A percentile compares a stretch with the other conserved stretches of the same genome.
Conservation (phyloP, 2,888 invertebrate genomes). For the Noctua fimbriata region DNA sequence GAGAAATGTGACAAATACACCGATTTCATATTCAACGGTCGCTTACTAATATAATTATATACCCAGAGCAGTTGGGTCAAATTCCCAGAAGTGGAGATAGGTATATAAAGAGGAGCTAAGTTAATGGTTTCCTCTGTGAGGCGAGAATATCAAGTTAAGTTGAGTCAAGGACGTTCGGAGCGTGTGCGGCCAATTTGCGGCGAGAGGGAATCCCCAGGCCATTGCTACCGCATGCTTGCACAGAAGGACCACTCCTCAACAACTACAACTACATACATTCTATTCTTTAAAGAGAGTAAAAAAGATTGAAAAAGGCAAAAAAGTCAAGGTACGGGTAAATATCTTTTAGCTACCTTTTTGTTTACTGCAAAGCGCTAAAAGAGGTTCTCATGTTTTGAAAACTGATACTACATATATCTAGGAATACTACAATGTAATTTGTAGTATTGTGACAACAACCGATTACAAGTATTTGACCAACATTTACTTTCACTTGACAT, state of each 20-base stretch:
- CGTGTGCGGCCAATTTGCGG: conserved; percentile 60
- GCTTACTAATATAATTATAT: conserved; percentile 14
- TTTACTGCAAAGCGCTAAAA: neutral
- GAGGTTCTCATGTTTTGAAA: neutral
- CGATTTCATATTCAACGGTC: conserved; percentile 20
- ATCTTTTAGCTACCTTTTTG: neutral
- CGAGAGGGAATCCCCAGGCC: conserved; percentile 56
- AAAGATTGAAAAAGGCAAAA: neutral
- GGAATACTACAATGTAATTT: neutral
- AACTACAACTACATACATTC: neutral
- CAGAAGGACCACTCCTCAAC: conserved; percentile 33
- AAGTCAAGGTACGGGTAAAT: neutral
- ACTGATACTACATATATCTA: too few species aligned
- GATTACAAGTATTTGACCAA: neutral
- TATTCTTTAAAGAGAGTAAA: neutral
- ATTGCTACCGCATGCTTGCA: neutral
- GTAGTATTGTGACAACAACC: neutral
- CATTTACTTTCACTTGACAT: neutral
- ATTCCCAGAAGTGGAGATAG: conserved; percentile 2
- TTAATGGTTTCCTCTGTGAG: conserved; percentile 40
- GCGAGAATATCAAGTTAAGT: conserved; percentile 51
- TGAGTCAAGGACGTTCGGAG: conserved; percentile 53
- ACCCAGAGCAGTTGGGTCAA: neutral
- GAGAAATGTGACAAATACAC: conserved; percentile 43
- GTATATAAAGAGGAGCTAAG: conserved; percentile 21